Percentiles rank a stretch among this genome's conserved stretches.
phyloP scores from a whole-genome alignment of 1,140 invertebrate species.

The Drosophila lowei region DNA sequence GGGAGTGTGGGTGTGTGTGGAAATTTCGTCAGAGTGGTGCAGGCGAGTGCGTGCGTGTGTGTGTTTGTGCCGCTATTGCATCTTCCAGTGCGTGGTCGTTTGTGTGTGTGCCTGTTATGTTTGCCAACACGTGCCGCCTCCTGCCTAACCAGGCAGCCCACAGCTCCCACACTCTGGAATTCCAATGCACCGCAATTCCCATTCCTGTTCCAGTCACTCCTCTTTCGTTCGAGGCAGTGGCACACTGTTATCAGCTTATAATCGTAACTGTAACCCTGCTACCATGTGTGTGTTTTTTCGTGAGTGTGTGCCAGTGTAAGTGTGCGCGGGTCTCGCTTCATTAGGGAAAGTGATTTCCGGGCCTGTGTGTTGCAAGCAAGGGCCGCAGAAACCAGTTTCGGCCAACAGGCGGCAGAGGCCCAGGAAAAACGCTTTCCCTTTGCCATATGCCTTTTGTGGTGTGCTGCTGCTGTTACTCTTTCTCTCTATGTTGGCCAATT shows the following conservation, averaged over 20 bases:
- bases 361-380: constrained; percentile 20
- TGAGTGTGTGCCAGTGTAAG: not conserved
- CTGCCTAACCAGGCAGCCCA: not conserved
- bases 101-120: constrained; percentile 30
- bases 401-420: not conserved
- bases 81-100: constrained; percentile 6
- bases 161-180: constrained; percentile 2
- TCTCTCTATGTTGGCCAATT: constrained; percentile 30
- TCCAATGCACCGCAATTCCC: constrained; percentile 18
- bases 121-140: constrained; percentile 43
- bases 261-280: constrained; percentile 21
- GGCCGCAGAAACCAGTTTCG: constrained; percentile 37
- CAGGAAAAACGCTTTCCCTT: constrained; percentile 44
- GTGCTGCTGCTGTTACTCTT: not conserved
- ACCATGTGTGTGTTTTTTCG: not conserved
- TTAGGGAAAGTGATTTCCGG: constrained; percentile 59
- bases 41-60: constrained; percentile 6
- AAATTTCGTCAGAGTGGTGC: constrained; percentile 16
- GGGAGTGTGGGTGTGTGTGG: constrained; percentile 18
- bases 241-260: constrained; percentile 31
- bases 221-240: too few species aligned
- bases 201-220: too few species aligned
- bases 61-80: constrained; percentile 15
- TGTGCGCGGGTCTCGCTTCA: constrained; percentile 36
- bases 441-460: constrained; percentile 8